Conservation (phyloP, 2,797 vertebrate species). For the Todus mexicanus region DNA sequence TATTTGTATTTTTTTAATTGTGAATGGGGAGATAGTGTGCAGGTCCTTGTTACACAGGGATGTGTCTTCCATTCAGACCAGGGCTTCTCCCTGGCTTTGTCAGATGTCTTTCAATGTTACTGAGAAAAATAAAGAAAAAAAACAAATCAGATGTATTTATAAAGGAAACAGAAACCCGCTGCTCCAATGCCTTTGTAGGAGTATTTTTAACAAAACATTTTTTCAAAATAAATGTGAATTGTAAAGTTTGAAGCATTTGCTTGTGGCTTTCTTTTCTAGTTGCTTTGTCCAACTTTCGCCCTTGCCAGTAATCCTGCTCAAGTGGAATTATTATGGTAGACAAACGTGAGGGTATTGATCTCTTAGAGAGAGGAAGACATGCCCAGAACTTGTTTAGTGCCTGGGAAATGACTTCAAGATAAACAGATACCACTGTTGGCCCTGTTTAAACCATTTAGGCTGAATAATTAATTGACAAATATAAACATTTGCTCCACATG, state of each 20-base stretch:
- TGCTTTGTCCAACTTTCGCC: neutral
- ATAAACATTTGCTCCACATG: neutral
- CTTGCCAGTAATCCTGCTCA: neutral
- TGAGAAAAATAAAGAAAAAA: constrained; percentile 56
- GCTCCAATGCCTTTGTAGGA: constrained; percentile 80
- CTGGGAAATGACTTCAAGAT: neutral
- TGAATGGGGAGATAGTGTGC: constrained; percentile 54
- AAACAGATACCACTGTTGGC: neutral
- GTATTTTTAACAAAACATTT: constrained; percentile 78
- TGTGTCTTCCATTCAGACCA: constrained; percentile 63
- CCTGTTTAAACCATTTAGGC: neutral
- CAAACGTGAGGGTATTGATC: neutral
- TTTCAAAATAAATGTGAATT: constrained; percentile 82
- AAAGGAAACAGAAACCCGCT: constrained; percentile 66
- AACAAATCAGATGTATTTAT: constrained; percentile 71
- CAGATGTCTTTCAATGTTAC: constrained; percentile 51
- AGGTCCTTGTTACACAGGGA: constrained; percentile 61
- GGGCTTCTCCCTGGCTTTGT: constrained; percentile 44
- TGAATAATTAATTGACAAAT: neutral
- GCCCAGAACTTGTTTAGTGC: neutral
- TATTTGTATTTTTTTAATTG: constrained; percentile 50
- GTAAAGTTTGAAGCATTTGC: constrained; percentile 67
- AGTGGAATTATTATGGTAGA: neutral
- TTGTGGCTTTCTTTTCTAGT: constrained; percentile 27
- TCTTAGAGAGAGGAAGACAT: neutral